Conservation (phyloP, 2,888 invertebrate genomes). For the Lepeophtheirus nordmannii region DNA sequence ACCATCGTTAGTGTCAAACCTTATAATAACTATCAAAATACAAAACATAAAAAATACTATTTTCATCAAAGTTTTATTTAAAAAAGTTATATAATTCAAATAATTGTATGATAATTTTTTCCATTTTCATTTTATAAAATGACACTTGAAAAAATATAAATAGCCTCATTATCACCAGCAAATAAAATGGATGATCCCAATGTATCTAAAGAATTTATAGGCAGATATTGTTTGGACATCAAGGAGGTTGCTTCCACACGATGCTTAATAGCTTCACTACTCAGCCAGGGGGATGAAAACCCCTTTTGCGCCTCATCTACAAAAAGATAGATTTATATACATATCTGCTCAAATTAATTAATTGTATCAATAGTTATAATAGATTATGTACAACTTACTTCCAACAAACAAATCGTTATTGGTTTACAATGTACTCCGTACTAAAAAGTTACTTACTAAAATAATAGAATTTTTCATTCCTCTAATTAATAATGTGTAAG, state of each 20-base stretch:
- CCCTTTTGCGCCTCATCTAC: slow-evolving; percentile 6
- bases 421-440: neutral
- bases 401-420: neutral
- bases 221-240: slow-evolving; percentile 54
- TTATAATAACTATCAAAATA: no score
- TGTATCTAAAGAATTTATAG: slow-evolving; percentile 67
- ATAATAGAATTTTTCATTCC: no score
- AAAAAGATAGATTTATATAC: neutral
- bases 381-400: neutral
- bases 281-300: slow-evolving; percentile 45
- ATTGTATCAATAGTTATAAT: neutral
- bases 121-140: slow-evolving; percentile 3
- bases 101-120: no score
- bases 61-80: no score
- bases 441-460: neutral
- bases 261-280: slow-evolving; percentile 49
- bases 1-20: no score
- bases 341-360: no score
- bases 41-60: no score
- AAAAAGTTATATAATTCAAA: no score
- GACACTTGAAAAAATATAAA: slow-evolving; percentile 56
- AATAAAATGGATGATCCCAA: slow-evolving; percentile 57
- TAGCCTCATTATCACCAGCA: slow-evolving; percentile 73
- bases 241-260: slow-evolving; percentile 51
- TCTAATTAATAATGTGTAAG: no score